phyloP scores from a whole-genome alignment of 2,888 invertebrate genomes.

The Pycnomerus fuliginosus region DNA sequence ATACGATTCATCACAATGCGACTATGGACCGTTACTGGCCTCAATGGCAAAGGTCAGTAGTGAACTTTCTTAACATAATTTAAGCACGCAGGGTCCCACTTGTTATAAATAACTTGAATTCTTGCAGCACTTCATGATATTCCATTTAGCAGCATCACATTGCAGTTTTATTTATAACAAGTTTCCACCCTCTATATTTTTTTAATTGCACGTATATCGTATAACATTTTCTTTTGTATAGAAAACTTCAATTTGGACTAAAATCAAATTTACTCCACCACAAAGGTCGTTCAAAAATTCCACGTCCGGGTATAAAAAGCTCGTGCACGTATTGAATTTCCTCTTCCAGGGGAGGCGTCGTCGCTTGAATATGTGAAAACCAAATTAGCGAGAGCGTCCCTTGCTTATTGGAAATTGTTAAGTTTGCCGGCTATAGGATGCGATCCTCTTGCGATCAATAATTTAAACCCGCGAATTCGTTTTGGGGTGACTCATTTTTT shows the following conservation, averaged over 20 bases:
- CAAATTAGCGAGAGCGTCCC: slow-evolving; percentile 24
- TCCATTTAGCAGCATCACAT: too few relatives aligned
- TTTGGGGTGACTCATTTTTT: slow-evolving; percentile 54
- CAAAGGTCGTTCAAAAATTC: too few relatives aligned
- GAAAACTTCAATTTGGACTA: too few relatives aligned
- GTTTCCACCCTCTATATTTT: slow-evolving; percentile 15
- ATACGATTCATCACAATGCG: slow-evolving; percentile 54
- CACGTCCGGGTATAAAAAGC: slow-evolving; percentile 14
- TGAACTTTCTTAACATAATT: slow-evolving; percentile 33
- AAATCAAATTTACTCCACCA: too few relatives aligned
- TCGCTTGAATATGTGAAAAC: slow-evolving; percentile 23
- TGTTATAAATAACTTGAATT: slow-evolving; percentile 25
- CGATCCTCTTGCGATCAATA: slow-evolving; percentile 40
- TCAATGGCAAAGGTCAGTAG: slow-evolving; percentile 56
- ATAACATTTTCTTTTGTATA: too few relatives aligned
- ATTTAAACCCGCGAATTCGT: slow-evolving; percentile 50
- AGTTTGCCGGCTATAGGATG: slow-evolving; percentile 21
- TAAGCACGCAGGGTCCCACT: slow-evolving; percentile 44
- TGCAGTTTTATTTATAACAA: slow-evolving; percentile 13
- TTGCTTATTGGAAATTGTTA: slow-evolving; percentile 25
- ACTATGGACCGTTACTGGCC: slow-evolving; percentile 56
- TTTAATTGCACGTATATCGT: too few relatives aligned
- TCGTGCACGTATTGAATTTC: slow-evolving; percentile 20
- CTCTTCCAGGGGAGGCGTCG: slow-evolving; percentile 8
- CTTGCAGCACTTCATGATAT: too few relatives aligned